A percentile compares a stretch with the other conserved stretches of the same genome.
phyloP scores from a whole-genome alignment of 2,797 vertebrate genomes.

The Notoglanidium macrostoma region DNA sequence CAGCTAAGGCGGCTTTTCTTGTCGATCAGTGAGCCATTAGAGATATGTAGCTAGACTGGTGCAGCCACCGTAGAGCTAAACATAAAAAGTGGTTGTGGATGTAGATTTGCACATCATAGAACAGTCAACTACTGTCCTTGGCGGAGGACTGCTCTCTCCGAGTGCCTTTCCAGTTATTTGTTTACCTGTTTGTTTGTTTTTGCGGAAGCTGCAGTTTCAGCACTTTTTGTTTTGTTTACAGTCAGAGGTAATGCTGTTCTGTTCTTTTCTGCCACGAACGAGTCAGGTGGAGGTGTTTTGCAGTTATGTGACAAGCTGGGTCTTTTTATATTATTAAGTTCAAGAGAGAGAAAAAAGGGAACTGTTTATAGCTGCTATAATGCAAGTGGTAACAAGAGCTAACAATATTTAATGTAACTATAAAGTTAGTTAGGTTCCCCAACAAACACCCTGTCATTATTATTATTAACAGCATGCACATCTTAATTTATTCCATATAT shows the following conservation, averaged over 20 bases:
- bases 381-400: not conserved
- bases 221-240: not conserved
- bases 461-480: not conserved
- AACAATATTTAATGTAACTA: not conserved
- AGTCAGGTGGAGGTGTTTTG: not conserved
- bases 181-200: not conserved
- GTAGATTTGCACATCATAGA: too few relatives aligned
- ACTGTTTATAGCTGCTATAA: not conserved
- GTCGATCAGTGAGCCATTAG: too few relatives aligned
- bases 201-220: not conserved
- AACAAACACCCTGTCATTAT: not conserved
- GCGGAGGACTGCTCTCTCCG: too few relatives aligned
- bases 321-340: not conserved
- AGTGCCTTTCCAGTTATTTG: too few relatives aligned
- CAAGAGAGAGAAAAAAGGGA: not conserved
- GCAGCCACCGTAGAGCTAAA: too few relatives aligned
- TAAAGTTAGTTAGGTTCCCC: not conserved
- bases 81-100: too few relatives aligned
- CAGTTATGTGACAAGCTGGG: not conserved
- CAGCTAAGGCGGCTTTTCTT: too few relatives aligned
- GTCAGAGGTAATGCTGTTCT: not conserved
- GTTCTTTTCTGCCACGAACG: not conserved
- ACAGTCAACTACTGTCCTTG: too few relatives aligned
- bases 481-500: not conserved
- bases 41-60: too few relatives aligned